Evolutionary conservation across 2,888 invertebrate genomes (phyloP).

Genomic region (Plagodis pulveraria): DNA sequence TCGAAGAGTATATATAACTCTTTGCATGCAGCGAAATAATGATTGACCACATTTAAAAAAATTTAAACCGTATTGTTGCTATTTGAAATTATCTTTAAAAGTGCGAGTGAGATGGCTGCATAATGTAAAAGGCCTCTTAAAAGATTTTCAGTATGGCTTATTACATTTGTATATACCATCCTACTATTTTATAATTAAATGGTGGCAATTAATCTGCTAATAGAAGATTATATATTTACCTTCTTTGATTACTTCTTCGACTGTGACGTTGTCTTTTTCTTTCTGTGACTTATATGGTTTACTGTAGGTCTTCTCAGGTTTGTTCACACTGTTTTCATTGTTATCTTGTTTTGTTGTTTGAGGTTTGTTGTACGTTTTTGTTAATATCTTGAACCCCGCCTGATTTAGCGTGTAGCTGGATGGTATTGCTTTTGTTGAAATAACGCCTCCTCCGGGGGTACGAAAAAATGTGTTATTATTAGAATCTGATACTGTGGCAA

Average conservation of each 20-base stretch:
- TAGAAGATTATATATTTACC: conserved; percentile 42
- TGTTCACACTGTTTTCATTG: conserved; percentile 59
- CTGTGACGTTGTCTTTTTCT: conserved; percentile 51
- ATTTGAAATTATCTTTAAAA: too few relatives aligned
- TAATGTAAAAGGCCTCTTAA: too few relatives aligned
- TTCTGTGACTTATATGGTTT: conserved; percentile 62
- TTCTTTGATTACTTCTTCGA: conserved; percentile 50
- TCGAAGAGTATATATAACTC: too few relatives aligned
- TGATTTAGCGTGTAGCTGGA: conserved; percentile 86
- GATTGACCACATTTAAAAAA: too few relatives aligned
- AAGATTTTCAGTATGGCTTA: too few relatives aligned
- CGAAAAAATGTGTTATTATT: conserved; percentile 81
- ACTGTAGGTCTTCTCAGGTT: conserved; percentile 65
- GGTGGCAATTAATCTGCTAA: too few relatives aligned
- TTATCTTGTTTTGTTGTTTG: conserved; percentile 76
- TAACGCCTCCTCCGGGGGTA: conserved; percentile 76
- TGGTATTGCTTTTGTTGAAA: conserved; percentile 86
- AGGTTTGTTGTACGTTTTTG: conserved; percentile 87
- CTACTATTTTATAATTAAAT: too few relatives aligned
- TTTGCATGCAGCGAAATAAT: too few relatives aligned
- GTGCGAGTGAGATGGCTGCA: too few relatives aligned
- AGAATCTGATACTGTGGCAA: conserved; percentile 82
- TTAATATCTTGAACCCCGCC: conserved; percentile 87
- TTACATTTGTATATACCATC: too few relatives aligned
- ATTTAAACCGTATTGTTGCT: too few relatives aligned